Evolutionary conservation across 2,113 vertebrate species (phyloP), one percentile per base, ranked within the genome.

Genomic region (Nannospalax galili): DNA sequence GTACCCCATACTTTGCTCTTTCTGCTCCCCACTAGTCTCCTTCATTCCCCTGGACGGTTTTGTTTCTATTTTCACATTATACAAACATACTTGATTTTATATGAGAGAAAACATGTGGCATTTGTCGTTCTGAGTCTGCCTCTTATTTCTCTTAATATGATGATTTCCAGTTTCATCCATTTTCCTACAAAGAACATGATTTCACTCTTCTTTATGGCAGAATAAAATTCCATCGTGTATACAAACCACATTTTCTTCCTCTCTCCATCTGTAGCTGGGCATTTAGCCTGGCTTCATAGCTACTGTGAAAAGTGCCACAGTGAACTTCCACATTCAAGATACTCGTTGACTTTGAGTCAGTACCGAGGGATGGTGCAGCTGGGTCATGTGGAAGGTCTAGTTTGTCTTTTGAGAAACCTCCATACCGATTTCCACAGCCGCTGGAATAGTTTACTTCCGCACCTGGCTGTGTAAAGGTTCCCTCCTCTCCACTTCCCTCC

Each of bases 191-290:
- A 87, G 48, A 22, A 58, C 52, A 60, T 73, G 28, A 40, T 73
- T 87, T 40, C 70, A 22, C 19, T 87, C 16, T 2, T 73, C n/a
- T 86, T 73, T 73, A 73, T 30, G n/a, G 69, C 69, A 40, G n/a
- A 56, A 87, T 87, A 87, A 87, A 40, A 58, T 87, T 87, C 48
- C 11, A 72, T 32, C 28, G 9, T 87, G n/a, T 73, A 52, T 19
- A 58, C 20, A 72, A 56, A 86, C 22, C 84, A 17, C 48, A 52
- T 56, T 37, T 87, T 73, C 52, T 73, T 73, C 19, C 20, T 37
- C 67, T 3, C 1, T 52, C 72, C 17, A 35, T 87, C 48, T 0
- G 35, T 3, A 15, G 16, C n/a, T 30, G 48, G 84, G 40, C 37
- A 22, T 20, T 64, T 52, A 24, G 11, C 3, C n/a, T 52, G 82